These are phyloP conservation scores for Cydia fagiglandana DNA, from an alignment of 1,140 invertebrate genomes.

Conservation along the genomic window DNA sequence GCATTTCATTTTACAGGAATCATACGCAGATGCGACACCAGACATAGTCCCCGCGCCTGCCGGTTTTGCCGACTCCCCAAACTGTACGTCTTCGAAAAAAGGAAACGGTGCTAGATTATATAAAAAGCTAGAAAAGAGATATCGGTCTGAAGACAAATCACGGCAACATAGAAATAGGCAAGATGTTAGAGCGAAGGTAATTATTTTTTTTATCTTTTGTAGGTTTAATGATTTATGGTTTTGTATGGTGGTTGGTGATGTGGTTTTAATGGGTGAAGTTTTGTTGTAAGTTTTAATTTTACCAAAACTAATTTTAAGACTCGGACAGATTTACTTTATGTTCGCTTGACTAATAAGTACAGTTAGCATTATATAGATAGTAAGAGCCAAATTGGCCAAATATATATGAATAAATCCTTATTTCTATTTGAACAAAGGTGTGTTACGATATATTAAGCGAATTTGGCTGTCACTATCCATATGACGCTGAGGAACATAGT, in stretches of 20 bases:
- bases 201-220: conserved; percentile 9
- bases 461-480: too few species aligned
- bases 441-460: too few species aligned
- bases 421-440: too few species aligned
- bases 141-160: conserved; percentile 88
- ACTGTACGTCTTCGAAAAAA: conserved; percentile 76
- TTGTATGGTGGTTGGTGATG: too few species aligned
- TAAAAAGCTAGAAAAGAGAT: conserved; percentile 90
- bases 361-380: too few species aligned
- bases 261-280: too few species aligned
- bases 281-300: neutral
- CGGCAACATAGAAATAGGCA: conserved; percentile 83
- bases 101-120: conserved; percentile 82
- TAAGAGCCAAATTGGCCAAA: too few species aligned
- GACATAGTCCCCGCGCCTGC: conserved; percentile 92
- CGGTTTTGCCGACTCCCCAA: conserved; percentile 91
- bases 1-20: conserved; percentile 60
- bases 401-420: too few species aligned
- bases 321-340: conserved; percentile 24
- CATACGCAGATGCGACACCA: conserved; percentile 80
- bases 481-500: too few species aligned
- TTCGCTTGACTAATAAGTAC: conserved; percentile 17
- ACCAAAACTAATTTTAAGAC: too few species aligned
- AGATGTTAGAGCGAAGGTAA: conserved; percentile 86
- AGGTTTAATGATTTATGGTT: neutral